A percentile compares a stretch with the other conserved stretches of the same genome.
phyloP scores from a whole-genome alignment of 2,888 invertebrate species.

The Loripinus fragilis region DNA sequence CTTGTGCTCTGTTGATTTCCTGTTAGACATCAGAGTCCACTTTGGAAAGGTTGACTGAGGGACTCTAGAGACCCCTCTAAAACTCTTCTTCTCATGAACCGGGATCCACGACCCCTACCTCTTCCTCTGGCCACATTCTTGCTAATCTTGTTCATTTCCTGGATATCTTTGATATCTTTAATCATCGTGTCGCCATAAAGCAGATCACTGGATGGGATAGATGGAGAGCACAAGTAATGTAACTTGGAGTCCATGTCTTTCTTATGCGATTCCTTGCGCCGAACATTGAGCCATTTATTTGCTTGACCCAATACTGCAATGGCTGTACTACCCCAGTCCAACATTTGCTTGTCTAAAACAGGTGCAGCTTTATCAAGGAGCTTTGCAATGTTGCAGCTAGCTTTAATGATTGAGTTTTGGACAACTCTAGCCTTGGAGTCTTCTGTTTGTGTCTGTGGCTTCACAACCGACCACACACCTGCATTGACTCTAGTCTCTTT shows the following conservation, averaged over 20 bases:
- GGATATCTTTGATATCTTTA: slow-evolving; percentile 7
- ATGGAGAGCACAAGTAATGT: slow-evolving; percentile 7
- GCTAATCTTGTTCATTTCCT: slow-evolving; percentile 10
- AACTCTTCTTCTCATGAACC: background rate
- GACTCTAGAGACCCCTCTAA: background rate
- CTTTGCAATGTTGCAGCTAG: background rate
- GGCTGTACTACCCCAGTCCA: background rate
- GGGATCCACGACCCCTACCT: background rate
- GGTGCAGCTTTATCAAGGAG: background rate
- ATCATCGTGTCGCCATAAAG: slow-evolving; percentile 3
- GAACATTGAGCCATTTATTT: background rate
- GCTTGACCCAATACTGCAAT: background rate
- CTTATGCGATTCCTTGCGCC: background rate
- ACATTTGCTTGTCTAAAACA: background rate
- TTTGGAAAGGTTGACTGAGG: background rate
- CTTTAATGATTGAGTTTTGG: background rate
- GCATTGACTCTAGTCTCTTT: slow-evolving; percentile 3
- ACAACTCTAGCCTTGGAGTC: background rate
- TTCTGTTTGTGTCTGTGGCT: slow-evolving; percentile 14
- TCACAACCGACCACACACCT: slow-evolving; percentile 3
- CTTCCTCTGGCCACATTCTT: background rate
- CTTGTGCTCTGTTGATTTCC: background rate
- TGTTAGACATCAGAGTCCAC: background rate
- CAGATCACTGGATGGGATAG: background rate
- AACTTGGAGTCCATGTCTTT: background rate